A percentile compares a stretch with the other conserved stretches of the same genome.
These are phyloP conservation scores for Lysandra bellargus DNA, from an alignment of 2,888 invertebrate genomes.

Conservation along the genomic window DNA sequence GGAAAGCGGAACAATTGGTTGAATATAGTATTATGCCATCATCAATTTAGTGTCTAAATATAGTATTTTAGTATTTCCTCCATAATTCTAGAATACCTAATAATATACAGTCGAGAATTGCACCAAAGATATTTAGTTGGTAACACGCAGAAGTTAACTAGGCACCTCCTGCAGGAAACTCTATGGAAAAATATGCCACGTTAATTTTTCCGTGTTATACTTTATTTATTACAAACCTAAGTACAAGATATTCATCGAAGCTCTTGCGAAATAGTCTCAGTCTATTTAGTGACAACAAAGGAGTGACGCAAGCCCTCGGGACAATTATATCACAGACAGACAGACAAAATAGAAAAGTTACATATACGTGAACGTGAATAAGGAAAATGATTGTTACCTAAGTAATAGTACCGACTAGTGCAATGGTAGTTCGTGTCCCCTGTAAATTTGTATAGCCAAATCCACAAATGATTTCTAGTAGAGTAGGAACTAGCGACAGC, in stretches of 20 bases:
- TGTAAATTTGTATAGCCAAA: too few species aligned
- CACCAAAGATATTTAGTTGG: too few species aligned
- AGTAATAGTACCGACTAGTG: neutral
- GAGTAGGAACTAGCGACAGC: too few species aligned
- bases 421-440: neutral
- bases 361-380: neutral
- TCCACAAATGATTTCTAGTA: too few species aligned
- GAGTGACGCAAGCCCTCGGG: constrained; percentile 36
- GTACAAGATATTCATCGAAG: neutral
- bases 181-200: neutral
- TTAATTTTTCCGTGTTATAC: neutral
- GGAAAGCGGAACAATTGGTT: too few species aligned
- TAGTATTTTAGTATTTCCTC: too few species aligned
- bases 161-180: neutral
- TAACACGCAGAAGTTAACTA: too few species aligned
- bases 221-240: neutral
- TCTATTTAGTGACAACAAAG: constrained; percentile 41
- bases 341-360: neutral
- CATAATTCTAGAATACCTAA: too few species aligned
- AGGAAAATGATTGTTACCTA: neutral
- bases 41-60: too few species aligned
- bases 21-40: too few species aligned
- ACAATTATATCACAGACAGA: constrained; percentile 34
- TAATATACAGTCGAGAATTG: too few species aligned
- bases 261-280: constrained; percentile 34